Base-by-base conservation (phyloP, 2,113 vertebrate genomes). In the Picathartes gymnocephalus region DNA sequence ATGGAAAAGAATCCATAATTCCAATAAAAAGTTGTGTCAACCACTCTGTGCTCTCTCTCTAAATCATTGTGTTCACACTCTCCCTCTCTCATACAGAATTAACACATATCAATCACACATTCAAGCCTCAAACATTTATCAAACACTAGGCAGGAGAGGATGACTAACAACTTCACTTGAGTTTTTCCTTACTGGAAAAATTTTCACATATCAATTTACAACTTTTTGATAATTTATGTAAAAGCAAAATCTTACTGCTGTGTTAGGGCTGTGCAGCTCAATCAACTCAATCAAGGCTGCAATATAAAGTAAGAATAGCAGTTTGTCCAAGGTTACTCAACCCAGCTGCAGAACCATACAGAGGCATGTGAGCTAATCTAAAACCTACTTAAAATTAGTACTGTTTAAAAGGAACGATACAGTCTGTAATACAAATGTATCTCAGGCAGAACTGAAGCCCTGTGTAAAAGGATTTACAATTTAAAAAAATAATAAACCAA, bases 11-110 rank as follows among this genome's bases (percentile, higher is more conserved):
- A 93, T 19, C 22, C 4, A 2, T 25, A 65, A 61, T 33, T 62
- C 19, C 62, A 37, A 65, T 5, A 54, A 74, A 53, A 85, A 25
- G 24, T 9, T 86, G 8, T 20, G 13, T 39, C 39, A 62, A 37
- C 9, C 14, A 56, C 57, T 31, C 47, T 24, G 14, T n/a, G 27
- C 8, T 56, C 18, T 68, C 42, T 84, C 48, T 62, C 28, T 58
- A 61, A 61, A 80, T 15, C 5, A 4, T 0, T 39, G 71, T 7
- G 25, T 14, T 80, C 2, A 3, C 0, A 1, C 8, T 40, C 10
- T 50, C 28, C 6, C 28, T 10, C 48, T 9, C 35, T 58, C 33
- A 72, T 2, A 48, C 4, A 62, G 37, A 82, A 79, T 11, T 7
- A 70, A 56, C 35, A 65, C 4, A 3, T 15, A 80, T 4, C 42